phyloP scores from a whole-genome alignment of 1,140 invertebrate genomes.

The Drosophila azteca region DNA sequence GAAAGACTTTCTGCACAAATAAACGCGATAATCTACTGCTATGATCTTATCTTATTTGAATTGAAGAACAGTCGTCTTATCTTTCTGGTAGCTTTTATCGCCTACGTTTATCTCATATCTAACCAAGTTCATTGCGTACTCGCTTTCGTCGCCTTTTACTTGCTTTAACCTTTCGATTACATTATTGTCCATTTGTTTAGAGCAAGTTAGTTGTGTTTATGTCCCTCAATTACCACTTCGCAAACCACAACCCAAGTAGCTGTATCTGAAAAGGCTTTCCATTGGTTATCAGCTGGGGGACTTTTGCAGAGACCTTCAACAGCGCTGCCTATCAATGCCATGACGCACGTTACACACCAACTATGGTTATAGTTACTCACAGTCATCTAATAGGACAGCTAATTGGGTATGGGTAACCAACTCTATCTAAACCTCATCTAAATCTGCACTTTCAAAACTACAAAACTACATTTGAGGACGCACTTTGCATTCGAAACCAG shows the following conservation, averaged over 20 bases:
- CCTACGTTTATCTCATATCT: too few species aligned
- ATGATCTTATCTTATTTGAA: slow-evolving; percentile 1
- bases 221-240: too few species aligned
- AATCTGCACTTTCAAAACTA: slow-evolving; percentile 27
- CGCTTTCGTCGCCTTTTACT: too few species aligned
- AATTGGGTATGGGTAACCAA: slow-evolving; percentile 32
- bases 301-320: background rate
- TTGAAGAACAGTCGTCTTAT: background rate
- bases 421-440: slow-evolving; percentile 43
- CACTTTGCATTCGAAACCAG: slow-evolving; percentile 45
- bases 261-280: too few species aligned
- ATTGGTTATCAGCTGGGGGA: background rate
- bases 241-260: too few species aligned
- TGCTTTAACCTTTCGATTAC: too few species aligned
- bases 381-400: slow-evolving; percentile 34
- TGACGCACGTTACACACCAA: slow-evolving; percentile 38
- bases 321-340: slow-evolving; percentile 12
- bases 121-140: too few species aligned
- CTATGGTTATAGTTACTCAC: slow-evolving; percentile 11
- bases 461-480: slow-evolving; percentile 30
- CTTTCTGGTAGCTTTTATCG: background rate
- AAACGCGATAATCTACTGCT: background rate
- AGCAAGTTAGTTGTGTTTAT: too few species aligned
- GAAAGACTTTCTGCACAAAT: background rate
- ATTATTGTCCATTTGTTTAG: too few species aligned